phyloP scores from a whole-genome alignment of 2,113 vertebrate species.

The Dolichotis patagonum region DNA sequence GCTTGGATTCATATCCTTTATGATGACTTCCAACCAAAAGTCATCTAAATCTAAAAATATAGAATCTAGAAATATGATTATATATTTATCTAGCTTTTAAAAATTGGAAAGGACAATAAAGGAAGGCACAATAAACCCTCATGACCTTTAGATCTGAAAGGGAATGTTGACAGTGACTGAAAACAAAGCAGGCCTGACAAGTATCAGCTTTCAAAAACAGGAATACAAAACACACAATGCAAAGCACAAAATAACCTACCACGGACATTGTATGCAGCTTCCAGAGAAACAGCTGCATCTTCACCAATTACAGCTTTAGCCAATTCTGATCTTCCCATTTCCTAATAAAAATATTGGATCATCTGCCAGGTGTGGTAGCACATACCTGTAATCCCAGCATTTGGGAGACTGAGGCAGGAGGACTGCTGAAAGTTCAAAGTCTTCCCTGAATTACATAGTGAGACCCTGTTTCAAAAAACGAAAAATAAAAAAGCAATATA shows the following conservation, averaged over 20 bases:
- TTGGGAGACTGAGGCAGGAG: background rate
- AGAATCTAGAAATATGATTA: background rate
- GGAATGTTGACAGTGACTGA: background rate
- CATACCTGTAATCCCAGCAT: background rate
- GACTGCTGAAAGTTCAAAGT: background rate
- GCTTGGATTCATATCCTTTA: background rate
- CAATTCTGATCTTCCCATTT: background rate
- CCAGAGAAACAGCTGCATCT: background rate
- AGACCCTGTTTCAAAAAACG: background rate
- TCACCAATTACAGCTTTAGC: background rate
- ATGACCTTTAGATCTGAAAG: background rate
- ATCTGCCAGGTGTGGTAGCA: background rate
- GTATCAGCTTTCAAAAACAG: background rate
- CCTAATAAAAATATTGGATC: background rate
- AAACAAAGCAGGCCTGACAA: background rate
- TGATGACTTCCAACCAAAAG: background rate
- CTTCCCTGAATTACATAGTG: background rate
- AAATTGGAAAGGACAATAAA: background rate
- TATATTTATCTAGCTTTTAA: background rate
- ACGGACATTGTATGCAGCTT: background rate
- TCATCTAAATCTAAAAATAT: background rate
- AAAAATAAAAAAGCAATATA: background rate
- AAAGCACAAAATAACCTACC: background rate
- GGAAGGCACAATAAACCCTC: background rate
- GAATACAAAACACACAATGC: background rate